Percentiles rank a stretch among this genome's conserved stretches.
Evolutionary conservation across 1,140 invertebrate genomes (phyloP).

Genomic region (Pissodes strobi): DNA sequence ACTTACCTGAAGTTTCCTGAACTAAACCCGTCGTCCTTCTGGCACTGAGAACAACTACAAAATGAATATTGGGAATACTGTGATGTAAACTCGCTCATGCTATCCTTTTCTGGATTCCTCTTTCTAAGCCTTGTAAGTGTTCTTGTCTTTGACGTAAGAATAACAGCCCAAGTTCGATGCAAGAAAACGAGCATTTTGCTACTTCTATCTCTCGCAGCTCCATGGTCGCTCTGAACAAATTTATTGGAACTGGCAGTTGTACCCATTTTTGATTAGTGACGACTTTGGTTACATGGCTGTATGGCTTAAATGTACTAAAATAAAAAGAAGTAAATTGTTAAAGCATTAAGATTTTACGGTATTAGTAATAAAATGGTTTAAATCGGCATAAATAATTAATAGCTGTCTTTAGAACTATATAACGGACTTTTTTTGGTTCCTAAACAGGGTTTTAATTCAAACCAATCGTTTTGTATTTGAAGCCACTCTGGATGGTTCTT

Average conservation of each 20-base stretch:
- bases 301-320: too few species aligned
- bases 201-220: slow-evolving; percentile 18
- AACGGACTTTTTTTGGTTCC: too few species aligned
- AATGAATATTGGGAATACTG: slow-evolving; percentile 48
- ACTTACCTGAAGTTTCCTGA: slow-evolving; percentile 45
- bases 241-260: slow-evolving; percentile 21
- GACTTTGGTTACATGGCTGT: too few species aligned
- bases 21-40: slow-evolving; percentile 46
- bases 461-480: too few species aligned
- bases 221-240: background rate
- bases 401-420: too few species aligned
- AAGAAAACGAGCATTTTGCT: slow-evolving; percentile 46
- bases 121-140: slow-evolving; percentile 19
- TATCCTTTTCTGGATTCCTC: slow-evolving; percentile 26
- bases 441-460: too few species aligned
- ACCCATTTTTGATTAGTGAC: too few species aligned
- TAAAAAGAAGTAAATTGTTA: too few species aligned
- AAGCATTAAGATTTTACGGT: too few species aligned
- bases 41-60: slow-evolving; percentile 50
- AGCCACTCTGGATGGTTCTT: too few species aligned
- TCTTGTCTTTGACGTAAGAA: slow-evolving; percentile 41
- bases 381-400: too few species aligned
- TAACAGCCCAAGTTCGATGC: slow-evolving; percentile 48
- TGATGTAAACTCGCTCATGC: slow-evolving; percentile 41
- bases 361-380: too few species aligned